phyloP scores from a whole-genome alignment of 2,113 vertebrate genomes.

The Fulica atra region DNA sequence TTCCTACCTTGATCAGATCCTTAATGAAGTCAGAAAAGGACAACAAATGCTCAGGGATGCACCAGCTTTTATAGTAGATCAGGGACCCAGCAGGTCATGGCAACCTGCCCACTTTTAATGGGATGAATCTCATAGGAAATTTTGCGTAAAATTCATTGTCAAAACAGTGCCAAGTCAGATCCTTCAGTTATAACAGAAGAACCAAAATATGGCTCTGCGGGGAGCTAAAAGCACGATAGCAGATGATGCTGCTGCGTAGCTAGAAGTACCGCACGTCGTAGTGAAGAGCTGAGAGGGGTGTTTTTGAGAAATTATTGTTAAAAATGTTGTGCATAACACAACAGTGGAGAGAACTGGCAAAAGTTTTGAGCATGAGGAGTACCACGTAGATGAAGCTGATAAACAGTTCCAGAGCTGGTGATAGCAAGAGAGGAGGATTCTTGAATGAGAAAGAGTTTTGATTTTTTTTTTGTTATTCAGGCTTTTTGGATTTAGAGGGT shows the following conservation, averaged over 20 bases:
- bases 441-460: not conserved
- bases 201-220: slow-evolving; percentile 7
- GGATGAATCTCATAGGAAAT: slow-evolving; percentile 57
- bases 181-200: not conserved
- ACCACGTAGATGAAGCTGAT: not conserved
- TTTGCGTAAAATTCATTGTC: slow-evolving; percentile 58
- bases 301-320: not conserved
- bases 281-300: not conserved
- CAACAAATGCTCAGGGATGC: not conserved
- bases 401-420: not conserved
- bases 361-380: not conserved
- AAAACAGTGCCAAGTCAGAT: slow-evolving; percentile 36
- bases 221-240: not conserved
- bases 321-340: not conserved
- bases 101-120: slow-evolving; percentile 59
- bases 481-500: not conserved
- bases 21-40: slow-evolving; percentile 11
- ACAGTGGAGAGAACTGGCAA: not conserved
- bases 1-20: not conserved
- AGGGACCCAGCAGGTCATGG: slow-evolving; percentile 45
- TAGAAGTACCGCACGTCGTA: not conserved
- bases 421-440: not conserved
- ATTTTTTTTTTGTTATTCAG: not conserved
- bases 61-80: not conserved
- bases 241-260: not conserved